Conservation (phyloP, 2,888 invertebrate genomes). For the Pterobdella sp. region DNA sequence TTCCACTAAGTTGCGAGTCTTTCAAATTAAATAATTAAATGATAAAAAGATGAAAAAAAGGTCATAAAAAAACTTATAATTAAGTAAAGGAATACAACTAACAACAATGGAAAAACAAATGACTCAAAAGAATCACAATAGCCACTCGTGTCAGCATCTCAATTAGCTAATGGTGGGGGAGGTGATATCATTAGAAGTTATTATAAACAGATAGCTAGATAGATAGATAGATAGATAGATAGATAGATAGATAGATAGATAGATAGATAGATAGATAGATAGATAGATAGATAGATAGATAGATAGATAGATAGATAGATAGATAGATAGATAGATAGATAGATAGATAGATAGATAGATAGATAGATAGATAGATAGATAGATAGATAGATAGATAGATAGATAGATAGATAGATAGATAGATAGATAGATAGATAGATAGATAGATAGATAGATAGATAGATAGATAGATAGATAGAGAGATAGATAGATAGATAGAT, state of each 20-base stretch:
- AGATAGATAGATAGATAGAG: no score
- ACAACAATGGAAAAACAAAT: no score
- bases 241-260: not conserved
- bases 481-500: no score
- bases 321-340: not conserved
- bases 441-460: conserved; percentile 4
- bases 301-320: not conserved
- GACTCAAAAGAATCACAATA: no score
- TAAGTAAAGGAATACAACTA: no score
- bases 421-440: not conserved
- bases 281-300: not conserved
- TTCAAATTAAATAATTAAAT: no score
- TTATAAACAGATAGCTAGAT: not conserved
- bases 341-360: not conserved
- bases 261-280: not conserved
- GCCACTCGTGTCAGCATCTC: not conserved
- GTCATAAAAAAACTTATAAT: no score
- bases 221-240: not conserved
- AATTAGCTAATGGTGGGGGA: not conserved
- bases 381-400: conserved; percentile 19
- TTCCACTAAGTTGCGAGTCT: no score
- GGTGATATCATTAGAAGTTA: not conserved
- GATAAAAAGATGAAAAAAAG: no score
- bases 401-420: not conserved
- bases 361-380: not conserved